phyloP scores from a whole-genome alignment of 2,113 vertebrate species.

The Microcebus murinus region DNA sequence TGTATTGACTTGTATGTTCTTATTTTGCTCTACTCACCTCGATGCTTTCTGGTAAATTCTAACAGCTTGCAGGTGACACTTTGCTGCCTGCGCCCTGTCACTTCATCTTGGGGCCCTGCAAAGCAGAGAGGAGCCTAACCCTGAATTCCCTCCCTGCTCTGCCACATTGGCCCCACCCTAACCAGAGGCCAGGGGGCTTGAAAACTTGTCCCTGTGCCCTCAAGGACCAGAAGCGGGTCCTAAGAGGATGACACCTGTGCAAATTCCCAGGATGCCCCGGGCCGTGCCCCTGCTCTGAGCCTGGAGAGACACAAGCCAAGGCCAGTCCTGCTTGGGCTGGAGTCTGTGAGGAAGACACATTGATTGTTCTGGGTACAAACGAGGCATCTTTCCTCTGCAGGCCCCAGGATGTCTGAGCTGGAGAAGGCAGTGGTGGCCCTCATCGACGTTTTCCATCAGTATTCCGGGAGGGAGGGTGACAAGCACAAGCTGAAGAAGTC shows the following conservation, averaged over 20 bases:
- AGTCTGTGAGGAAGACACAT: rapidly evolving
- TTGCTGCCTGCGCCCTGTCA: neutral
- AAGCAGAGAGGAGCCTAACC: neutral
- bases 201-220: neutral
- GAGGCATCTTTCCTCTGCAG: neutral
- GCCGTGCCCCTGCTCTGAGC: neutral
- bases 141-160: neutral
- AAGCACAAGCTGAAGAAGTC: constrained; percentile 93
- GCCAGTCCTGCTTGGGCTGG: neutral
- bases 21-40: neutral
- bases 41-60: neutral
- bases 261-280: too few relatives aligned
- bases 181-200: neutral
- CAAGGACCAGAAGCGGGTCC: neutral
- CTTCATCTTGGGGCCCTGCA: neutral
- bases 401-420: constrained; percentile 88
- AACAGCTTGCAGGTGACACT: neutral
- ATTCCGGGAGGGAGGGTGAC: constrained; percentile 90
- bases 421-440: constrained; percentile 89
- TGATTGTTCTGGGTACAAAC: neutral
- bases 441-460: constrained; percentile 90
- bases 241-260: neutral
- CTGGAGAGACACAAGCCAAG: neutral
- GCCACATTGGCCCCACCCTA: neutral
- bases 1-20: neutral